Conservation (phyloP, 2,113 vertebrate genomes). For the Mellivora capensis region DNA sequence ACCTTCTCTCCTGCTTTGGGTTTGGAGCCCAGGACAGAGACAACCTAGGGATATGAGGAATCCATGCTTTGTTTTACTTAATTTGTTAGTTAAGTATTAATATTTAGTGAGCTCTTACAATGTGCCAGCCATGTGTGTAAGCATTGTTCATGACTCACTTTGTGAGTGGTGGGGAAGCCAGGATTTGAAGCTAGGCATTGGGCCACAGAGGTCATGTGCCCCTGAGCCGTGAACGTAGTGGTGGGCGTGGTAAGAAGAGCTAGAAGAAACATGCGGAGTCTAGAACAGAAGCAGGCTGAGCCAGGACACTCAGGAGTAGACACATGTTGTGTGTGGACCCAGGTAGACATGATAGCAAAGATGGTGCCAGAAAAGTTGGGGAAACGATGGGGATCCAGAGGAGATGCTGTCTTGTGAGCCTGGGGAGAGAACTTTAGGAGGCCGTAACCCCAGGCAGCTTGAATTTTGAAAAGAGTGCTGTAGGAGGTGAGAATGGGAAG, state of each 20-base stretch:
- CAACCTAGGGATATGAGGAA: not conserved
- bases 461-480: not conserved
- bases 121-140: not conserved
- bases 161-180: not conserved
- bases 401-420: not conserved
- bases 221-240: accelerated
- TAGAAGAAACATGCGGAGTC: not conserved
- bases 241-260: not conserved
- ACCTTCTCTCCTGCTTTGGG: not conserved
- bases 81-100: not conserved
- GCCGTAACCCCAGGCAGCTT: not conserved
- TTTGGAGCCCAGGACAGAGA: not conserved
- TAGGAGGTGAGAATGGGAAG: not conserved
- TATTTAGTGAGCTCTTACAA: not conserved
- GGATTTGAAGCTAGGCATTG: not conserved
- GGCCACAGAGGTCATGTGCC: not conserved
- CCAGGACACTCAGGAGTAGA: not conserved
- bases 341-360: not conserved
- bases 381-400: not conserved
- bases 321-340: accelerated
- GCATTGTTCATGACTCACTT: not conserved
- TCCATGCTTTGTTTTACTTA: not conserved
- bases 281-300: not conserved
- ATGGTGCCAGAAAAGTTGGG: not conserved
- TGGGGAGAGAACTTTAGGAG: not conserved